These are phyloP conservation scores for Oplegnathus fasciatus DNA, from an alignment of 2,113 vertebrate species.

Conservation along the genomic window DNA sequence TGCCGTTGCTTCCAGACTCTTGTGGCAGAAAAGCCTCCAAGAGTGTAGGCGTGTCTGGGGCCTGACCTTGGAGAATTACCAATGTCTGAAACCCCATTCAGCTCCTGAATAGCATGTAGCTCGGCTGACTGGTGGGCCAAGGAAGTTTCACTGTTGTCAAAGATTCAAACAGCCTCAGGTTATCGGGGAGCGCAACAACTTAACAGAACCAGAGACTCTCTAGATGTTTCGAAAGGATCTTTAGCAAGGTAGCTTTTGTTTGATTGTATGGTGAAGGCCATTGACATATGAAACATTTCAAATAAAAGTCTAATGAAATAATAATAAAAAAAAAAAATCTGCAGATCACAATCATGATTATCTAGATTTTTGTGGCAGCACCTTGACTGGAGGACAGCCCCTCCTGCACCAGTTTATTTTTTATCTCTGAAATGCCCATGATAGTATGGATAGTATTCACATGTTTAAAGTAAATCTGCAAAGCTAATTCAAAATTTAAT, in stretches of 20 bases:
- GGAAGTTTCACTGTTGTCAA: conserved; percentile 56
- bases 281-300: conserved; percentile 16
- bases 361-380: background rate
- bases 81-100: conserved; percentile 74
- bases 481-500: background rate
- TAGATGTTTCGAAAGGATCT: conserved; percentile 33
- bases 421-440: background rate
- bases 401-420: too few relatives aligned
- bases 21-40: conserved; percentile 66
- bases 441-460: background rate
- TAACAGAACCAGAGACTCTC: conserved; percentile 16
- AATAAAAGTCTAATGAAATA: background rate
- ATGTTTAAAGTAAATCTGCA: background rate
- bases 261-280: conserved; percentile 22
- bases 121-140: conserved; percentile 51
- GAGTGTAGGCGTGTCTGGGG: conserved; percentile 76
- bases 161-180: conserved; percentile 64
- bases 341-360: background rate
- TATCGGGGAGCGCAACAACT: conserved; percentile 47
- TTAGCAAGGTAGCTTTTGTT: conserved; percentile 35
- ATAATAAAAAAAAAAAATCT: too few relatives aligned
- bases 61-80: conserved; percentile 78
- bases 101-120: conserved; percentile 52
- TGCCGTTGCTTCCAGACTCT: conserved; percentile 57
- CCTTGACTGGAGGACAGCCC: background rate